Percentiles rank a stretch among this genome's conserved stretches.
Evolutionary conservation across 1,140 invertebrate species (phyloP).

Genomic region (Oryctes rhinoceros): DNA sequence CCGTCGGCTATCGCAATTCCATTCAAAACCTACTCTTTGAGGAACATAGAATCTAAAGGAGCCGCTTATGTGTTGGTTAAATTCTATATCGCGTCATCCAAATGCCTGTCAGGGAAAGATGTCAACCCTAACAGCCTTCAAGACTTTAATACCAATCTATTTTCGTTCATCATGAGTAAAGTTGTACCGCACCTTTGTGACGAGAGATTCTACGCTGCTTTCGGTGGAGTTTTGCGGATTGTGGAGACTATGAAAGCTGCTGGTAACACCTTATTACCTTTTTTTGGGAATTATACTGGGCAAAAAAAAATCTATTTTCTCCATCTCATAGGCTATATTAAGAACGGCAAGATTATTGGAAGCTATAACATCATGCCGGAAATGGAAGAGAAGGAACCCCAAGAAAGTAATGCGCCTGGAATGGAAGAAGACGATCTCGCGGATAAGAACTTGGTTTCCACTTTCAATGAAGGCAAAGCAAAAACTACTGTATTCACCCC

Average conservation of each 20-base stretch:
- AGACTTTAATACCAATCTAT: constrained; percentile 66
- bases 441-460: not conserved
- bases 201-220: constrained; percentile 69
- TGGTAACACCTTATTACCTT: constrained; percentile 54
- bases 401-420: not conserved
- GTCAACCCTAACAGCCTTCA: constrained; percentile 57
- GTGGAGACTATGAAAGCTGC: constrained; percentile 64
- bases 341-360: constrained; percentile 40
- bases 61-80: constrained; percentile 67
- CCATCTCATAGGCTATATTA: not conserved
- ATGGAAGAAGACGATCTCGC: constrained; percentile 38
- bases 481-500: not conserved
- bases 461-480: not conserved
- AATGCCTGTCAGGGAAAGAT: constrained; percentile 62
- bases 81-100: constrained; percentile 64
- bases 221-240: constrained; percentile 67
- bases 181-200: constrained; percentile 67
- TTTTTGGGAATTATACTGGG: not conserved
- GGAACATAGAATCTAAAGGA: constrained; percentile 63
- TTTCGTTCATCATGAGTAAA: constrained; percentile 66
- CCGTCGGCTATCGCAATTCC: constrained; percentile 64
- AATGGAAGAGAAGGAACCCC: constrained; percentile 40
- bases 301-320: not conserved
- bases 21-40: constrained; percentile 60
- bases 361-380: constrained; percentile 50